phyloP scores from a whole-genome alignment of 2,888 invertebrate species.

The Diadromus collaris region DNA sequence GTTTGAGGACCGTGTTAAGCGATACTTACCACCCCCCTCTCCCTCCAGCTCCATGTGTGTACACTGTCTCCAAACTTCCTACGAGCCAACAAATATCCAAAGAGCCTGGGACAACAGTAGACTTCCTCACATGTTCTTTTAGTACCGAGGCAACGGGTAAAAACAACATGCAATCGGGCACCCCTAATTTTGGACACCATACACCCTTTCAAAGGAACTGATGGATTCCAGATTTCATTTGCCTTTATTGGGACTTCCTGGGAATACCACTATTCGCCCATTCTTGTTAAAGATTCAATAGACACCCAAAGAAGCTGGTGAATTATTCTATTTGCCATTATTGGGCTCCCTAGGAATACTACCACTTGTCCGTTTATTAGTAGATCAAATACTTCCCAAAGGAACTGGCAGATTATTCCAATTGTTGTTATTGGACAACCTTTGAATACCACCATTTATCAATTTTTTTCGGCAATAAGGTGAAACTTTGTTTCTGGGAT shows the following conservation, averaged over 20 bases:
- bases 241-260: no score
- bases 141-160: not conserved
- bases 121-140: not conserved
- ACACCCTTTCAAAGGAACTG: no score
- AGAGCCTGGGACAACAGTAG: not conserved
- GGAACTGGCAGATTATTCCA: not conserved
- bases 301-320: no score
- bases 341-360: no score
- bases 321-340: no score
- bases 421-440: not conserved
- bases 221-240: no score
- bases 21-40: not conserved
- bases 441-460: not conserved
- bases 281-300: no score
- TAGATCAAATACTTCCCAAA: not conserved
- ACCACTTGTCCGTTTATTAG: no score
- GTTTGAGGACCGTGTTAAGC: constrained; percentile 19
- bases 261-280: no score
- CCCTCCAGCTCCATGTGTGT: not conserved
- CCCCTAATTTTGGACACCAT: not conserved
- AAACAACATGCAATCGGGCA: not conserved
- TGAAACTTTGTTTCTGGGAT: not conserved
- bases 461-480: not conserved
- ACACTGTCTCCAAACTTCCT: constrained; percentile 12
- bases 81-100: constrained; percentile 10